phyloP scores from a whole-genome alignment of 2,888 invertebrate genomes.

The Nephrotoma flavescens region DNA sequence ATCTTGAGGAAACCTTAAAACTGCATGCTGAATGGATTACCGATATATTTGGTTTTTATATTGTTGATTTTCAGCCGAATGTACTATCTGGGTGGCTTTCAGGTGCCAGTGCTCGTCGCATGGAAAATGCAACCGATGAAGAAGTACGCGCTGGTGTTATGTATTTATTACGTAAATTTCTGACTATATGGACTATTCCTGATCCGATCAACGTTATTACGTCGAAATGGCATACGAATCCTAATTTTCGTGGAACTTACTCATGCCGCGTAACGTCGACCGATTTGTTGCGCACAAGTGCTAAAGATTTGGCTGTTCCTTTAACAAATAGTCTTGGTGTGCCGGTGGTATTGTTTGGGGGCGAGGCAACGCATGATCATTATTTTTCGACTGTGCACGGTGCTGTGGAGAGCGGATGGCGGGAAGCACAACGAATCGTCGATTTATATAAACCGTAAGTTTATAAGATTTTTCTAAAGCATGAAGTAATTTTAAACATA shows the following conservation, averaged over 20 bases:
- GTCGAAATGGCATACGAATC: conserved; percentile 49
- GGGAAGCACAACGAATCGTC: conserved; percentile 50
- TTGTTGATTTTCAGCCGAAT: conserved; percentile 43
- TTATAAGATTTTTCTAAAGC: not conserved
- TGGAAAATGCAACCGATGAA: conserved; percentile 43
- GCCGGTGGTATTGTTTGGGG: conserved; percentile 48
- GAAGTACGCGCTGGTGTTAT: conserved; percentile 27
- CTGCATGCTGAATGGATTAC: conserved; percentile 15
- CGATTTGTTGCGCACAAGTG: conserved; percentile 39
- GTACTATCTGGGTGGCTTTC: conserved; percentile 57
- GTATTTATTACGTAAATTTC: conserved; percentile 26
- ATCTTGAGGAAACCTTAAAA: conserved; percentile 19
- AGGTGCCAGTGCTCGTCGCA: conserved; percentile 42
- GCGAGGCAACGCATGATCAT: conserved; percentile 49
- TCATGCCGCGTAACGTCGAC: conserved; percentile 42
- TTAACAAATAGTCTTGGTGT: conserved; percentile 25
- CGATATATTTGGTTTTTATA: conserved; percentile 53
- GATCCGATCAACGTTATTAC: conserved; percentile 18
- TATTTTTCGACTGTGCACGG: conserved; percentile 56
- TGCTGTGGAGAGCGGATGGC: conserved; percentile 55
- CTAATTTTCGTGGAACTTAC: conserved; percentile 47
- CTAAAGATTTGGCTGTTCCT: conserved; percentile 40
- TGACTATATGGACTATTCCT: conserved; percentile 24
- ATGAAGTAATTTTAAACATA: not conserved
- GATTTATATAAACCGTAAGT: conserved; percentile 18